Conservation (phyloP, 2,113 vertebrate species). For the Otus sunia region DNA sequence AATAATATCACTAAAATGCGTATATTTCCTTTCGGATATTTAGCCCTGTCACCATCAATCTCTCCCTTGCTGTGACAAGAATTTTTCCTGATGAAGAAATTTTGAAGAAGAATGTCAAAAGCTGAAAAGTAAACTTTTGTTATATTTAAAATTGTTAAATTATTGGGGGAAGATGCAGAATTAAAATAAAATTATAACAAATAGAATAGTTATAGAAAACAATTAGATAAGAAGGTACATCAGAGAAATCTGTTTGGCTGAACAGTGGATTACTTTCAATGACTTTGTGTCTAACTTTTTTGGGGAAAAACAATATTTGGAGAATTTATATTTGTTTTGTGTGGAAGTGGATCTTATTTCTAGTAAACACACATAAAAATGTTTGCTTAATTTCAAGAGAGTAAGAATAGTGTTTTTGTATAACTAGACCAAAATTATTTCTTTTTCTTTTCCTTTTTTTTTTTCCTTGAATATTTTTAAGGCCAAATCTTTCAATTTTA, state of each 20-base stretch:
- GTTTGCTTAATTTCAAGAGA: accelerated
- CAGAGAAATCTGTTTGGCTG: not conserved
- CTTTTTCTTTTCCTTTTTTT: not conserved
- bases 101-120: not conserved
- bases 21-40: not conserved
- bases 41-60: not conserved
- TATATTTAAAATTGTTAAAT: not conserved
- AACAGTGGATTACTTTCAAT: not conserved
- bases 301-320: not conserved
- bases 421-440: not conserved
- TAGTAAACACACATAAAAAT: not conserved
- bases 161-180: not conserved
- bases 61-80: not conserved
- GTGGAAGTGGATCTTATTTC: not conserved
- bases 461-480: not conserved
- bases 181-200: not conserved
- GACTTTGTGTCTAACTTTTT: not conserved
- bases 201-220: not conserved
- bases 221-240: not conserved
- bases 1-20: not conserved
- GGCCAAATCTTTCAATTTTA: not conserved
- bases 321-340: not conserved
- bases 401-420: not conserved
- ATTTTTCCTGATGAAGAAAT: not conserved
- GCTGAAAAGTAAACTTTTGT: not conserved